Conservation (phyloP, 1,140 invertebrate species). For the Lysiphlebus fabarum region DNA sequence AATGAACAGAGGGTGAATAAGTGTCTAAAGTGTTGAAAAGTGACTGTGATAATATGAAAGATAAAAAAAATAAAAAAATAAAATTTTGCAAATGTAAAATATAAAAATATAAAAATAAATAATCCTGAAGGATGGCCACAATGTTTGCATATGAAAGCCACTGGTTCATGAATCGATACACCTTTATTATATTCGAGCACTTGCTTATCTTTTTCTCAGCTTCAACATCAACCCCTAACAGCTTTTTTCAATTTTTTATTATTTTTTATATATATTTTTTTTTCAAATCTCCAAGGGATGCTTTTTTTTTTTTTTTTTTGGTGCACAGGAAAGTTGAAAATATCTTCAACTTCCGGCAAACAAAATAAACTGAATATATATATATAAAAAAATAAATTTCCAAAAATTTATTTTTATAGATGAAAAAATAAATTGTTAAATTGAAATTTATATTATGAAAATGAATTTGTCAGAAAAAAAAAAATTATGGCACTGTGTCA, state of each 20-base stretch:
- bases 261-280: background rate
- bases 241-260: conserved; percentile 14
- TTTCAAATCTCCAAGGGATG: conserved; percentile 20
- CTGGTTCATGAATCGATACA: conserved; percentile 50
- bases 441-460: no score
- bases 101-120: conserved; percentile 37
- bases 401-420: no score
- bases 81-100: conserved; percentile 14
- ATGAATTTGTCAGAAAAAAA: no score
- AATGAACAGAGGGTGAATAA: no score
- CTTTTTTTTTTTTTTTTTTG: conserved; percentile 31
- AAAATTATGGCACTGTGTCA: no score
- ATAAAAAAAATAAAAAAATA: conserved; percentile 1
- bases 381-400: no score
- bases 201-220: conserved; percentile 48
- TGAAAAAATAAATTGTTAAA: no score
- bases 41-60: no score
- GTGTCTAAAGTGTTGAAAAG: no score
- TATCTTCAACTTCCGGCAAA: conserved; percentile 49
- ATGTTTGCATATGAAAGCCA: conserved; percentile 55
- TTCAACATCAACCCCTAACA: conserved; percentile 16
- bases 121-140: conserved; percentile 53
- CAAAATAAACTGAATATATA: no score
- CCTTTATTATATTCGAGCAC: conserved; percentile 52
- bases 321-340: conserved; percentile 37